Conservation (phyloP, 1,140 invertebrate genomes). For the Drosophila kurseongensis region DNA sequence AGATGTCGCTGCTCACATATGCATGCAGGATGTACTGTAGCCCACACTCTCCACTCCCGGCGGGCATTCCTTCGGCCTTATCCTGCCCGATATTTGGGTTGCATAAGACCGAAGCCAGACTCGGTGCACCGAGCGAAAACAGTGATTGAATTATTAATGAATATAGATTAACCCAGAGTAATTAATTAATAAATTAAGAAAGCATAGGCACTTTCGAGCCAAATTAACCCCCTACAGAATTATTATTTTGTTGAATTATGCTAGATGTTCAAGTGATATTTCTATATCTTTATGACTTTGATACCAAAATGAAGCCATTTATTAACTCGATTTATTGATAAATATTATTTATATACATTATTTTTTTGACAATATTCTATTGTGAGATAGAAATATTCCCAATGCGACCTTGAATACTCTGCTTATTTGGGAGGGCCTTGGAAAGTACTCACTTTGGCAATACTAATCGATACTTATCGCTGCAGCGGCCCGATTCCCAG, state of each 20-base stretch:
- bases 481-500: constrained; percentile 21
- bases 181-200: too few species aligned
- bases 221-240: too few species aligned
- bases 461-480: constrained; percentile 44
- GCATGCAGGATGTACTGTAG: not conserved
- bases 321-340: too few species aligned
- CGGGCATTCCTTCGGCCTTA: constrained; percentile 1
- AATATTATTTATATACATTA: too few species aligned
- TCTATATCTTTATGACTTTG: too few species aligned
- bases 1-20: constrained; percentile 19
- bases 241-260: not conserved
- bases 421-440: not conserved
- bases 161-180: too few species aligned
- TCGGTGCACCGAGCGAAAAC: not conserved
- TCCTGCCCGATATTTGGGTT: constrained; percentile 15
- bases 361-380: too few species aligned
- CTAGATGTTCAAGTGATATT: not conserved
- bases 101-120: constrained; percentile 2
- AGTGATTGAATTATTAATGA: not conserved
- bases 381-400: too few species aligned
- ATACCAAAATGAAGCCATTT: too few species aligned
- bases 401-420: constrained; percentile 1
- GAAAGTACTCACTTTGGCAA: constrained; percentile 11
- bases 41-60: not conserved
- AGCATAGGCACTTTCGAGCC: too few species aligned